Base-by-base conservation (phyloP, 2,888 invertebrate genomes). In the Argyresthia albistria region DNA sequence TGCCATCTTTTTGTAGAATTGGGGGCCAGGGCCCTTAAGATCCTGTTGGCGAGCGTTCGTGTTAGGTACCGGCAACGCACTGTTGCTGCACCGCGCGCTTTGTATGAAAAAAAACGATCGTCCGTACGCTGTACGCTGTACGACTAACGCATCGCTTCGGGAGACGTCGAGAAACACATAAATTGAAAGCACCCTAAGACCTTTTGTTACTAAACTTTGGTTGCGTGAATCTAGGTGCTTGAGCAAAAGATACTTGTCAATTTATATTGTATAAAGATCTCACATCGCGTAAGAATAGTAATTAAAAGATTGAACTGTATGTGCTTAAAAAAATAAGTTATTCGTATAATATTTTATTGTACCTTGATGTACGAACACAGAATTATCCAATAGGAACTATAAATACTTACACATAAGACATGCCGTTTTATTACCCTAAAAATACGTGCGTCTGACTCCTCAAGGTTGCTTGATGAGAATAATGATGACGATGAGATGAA, bases 171-270 rank as follows among this genome's bases (percentile, higher is more conserved):
- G n/a, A n/a, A n/a, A n/a, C n/a, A 25, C 25, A 25, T 25, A 25
- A n/a, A n/a, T n/a, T 25, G 2, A 25, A 25, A 25, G 6, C 6
- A 25, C 2, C 25, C 2, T 6, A 25, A 25, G 25, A 25, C 25
- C 25, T 25, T 25, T 25, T 2, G 25, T 25, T 25, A 56, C 61
- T 72, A 80, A 72, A 69, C 65, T 80, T 79, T 73, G 84, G 76
- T 83, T 83, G 84, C 83, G 82, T 78, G 25, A 67, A 78, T 72
- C 70, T 86, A 86, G 84, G 86, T 83, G 86, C 86, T 87, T 86
- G 77, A 73, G 82, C 80, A 66, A 72, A 78, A 68, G 73, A 76
- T 76, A 70, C 67, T 76, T 69, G 86, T 86, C 86, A 86, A 87
- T 86, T 87, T 80, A 70, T 73, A 73, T 60, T 69, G 65, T 80